Percentiles rank a stretch among this genome's conserved stretches.
Evolutionary conservation across 2,113 vertebrate genomes (phyloP).

Genomic region (Paedocypris sp.): DNA sequence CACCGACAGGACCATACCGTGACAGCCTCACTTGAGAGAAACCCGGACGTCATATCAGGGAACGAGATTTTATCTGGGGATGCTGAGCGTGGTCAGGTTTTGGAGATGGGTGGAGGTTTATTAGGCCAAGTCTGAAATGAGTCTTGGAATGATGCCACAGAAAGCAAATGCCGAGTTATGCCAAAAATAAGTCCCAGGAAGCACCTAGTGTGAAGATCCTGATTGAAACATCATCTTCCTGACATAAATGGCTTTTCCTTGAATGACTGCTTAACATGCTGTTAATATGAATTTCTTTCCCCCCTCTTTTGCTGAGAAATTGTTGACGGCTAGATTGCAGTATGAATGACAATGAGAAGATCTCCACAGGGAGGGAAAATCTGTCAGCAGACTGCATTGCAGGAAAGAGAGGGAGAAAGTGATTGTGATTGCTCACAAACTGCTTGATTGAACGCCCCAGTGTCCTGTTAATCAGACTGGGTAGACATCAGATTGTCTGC

Average conservation of each 20-base stretch:
- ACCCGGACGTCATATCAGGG: background rate
- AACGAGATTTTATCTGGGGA: background rate
- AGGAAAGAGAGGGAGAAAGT: conserved; percentile 10
- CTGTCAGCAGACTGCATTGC: background rate
- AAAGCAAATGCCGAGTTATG: background rate
- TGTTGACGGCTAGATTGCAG: conserved; percentile 3
- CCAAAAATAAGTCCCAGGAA: background rate
- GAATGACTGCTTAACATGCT: conserved; percentile 7
- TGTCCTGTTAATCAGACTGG: conserved; percentile 16
- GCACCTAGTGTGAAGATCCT: background rate
- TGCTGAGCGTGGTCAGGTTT: conserved; percentile 14
- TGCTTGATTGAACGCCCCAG: conserved; percentile 22
- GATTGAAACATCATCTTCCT: conserved; percentile 17
- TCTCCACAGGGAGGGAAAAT: conserved; percentile 3
- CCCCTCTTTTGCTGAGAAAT: background rate
- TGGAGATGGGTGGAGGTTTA: background rate
- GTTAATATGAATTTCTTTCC: background rate
- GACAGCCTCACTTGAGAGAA: background rate
- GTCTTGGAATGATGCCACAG: background rate
- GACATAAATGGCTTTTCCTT: background rate
- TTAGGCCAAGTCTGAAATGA: conserved; percentile 2
- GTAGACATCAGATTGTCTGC: background rate
- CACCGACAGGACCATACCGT: background rate
- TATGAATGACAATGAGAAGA: conserved; percentile 16
- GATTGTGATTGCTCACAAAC: conserved; percentile 23